Evolutionary conservation across 2,797 vertebrate genomes (phyloP).

Genomic region (Glossophaga mutica): DNA sequence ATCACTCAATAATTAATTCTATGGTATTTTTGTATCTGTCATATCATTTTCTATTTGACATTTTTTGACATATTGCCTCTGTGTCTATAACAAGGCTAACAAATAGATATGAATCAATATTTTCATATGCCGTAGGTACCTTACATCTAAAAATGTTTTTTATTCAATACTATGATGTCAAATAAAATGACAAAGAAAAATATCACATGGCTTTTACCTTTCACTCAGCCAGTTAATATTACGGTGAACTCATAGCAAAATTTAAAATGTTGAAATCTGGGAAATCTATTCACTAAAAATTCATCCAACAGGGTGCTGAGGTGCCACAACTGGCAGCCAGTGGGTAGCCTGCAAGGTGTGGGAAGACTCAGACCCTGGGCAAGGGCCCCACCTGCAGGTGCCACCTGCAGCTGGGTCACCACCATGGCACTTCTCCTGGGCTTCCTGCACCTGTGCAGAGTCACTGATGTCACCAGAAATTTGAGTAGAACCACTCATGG

Average conservation of each 20-base stretch:
- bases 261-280: background rate
- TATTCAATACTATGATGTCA: background rate
- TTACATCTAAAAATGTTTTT: background rate
- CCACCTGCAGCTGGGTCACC: background rate
- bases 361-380: background rate
- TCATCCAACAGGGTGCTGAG: background rate
- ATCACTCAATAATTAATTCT: background rate
- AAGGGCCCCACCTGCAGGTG: background rate
- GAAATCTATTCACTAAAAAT: background rate
- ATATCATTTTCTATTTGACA: background rate
- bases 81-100: background rate
- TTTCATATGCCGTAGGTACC: background rate
- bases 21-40: background rate
- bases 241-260: background rate
- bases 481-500: slow-evolving; percentile 85
- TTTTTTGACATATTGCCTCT: background rate
- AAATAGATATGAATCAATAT: background rate
- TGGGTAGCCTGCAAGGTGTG: background rate
- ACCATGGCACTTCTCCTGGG: slow-evolving; percentile 50
- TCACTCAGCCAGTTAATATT: background rate
- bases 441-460: slow-evolving; percentile 37
- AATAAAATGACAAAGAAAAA: slow-evolving; percentile 17
- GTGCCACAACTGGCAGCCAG: slow-evolving; percentile 28
- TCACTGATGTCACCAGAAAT: slow-evolving; percentile 76
- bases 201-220: background rate